These are phyloP conservation scores for Unio pictorum DNA, from an alignment of 2,888 invertebrate genomes.

Conservation along the genomic window DNA sequence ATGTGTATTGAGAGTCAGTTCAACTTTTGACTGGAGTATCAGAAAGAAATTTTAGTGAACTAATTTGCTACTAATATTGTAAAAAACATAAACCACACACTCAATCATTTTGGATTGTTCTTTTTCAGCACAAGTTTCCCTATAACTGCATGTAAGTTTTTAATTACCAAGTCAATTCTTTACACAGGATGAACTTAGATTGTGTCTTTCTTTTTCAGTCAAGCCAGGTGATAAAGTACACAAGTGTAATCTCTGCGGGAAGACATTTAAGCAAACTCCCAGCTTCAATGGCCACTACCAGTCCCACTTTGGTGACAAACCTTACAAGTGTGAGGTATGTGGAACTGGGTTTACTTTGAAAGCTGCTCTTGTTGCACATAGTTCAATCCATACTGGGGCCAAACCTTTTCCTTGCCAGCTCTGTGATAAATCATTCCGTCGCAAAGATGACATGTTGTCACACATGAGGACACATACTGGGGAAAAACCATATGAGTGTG, in stretches of 20 bases:
- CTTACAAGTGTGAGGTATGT: slow-evolving; percentile 29
- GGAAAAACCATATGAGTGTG: slow-evolving; percentile 35
- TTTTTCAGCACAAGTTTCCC: too few species aligned
- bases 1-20: too few species aligned
- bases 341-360: slow-evolving; percentile 33
- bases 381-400: slow-evolving; percentile 41
- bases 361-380: slow-evolving; percentile 38
- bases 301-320: slow-evolving; percentile 36
- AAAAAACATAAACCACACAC: too few species aligned
- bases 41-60: too few species aligned
- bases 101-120: too few species aligned
- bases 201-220: slow-evolving; percentile 14
- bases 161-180: too few species aligned
- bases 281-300: slow-evolving; percentile 36
- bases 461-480: slow-evolving; percentile 36
- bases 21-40: too few species aligned
- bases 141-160: too few species aligned
- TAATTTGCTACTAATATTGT: too few species aligned
- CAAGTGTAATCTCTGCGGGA: slow-evolving; percentile 34
- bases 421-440: slow-evolving; percentile 40
- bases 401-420: slow-evolving; percentile 37
- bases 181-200: too few species aligned
- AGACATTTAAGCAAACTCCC: slow-evolving; percentile 31
- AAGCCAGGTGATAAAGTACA: slow-evolving; percentile 33
- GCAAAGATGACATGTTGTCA: slow-evolving; percentile 42